phyloP scores from a whole-genome alignment of 2,113 vertebrate species.

The Myrmecophaga tridactyla region DNA sequence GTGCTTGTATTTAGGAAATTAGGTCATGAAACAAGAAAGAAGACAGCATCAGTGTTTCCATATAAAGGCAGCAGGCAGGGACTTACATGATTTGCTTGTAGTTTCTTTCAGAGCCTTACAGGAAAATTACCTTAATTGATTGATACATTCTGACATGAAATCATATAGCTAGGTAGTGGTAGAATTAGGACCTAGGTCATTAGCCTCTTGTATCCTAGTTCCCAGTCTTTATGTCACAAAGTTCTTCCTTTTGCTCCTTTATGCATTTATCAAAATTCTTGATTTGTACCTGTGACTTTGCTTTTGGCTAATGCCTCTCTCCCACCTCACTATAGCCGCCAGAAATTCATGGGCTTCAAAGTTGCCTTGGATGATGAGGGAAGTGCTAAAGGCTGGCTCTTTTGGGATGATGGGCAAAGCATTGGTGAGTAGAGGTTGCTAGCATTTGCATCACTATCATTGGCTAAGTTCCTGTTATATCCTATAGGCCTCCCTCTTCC shows the following conservation, averaged over 20 bases:
- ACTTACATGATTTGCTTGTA: neutral
- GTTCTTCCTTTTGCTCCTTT: neutral
- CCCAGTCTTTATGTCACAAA: neutral
- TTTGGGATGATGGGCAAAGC: slow-evolving; percentile 91
- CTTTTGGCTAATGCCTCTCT: neutral
- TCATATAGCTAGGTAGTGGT: neutral
- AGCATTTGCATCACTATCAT: neutral
- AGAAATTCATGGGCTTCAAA: slow-evolving; percentile 86
- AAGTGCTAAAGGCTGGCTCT: slow-evolving; percentile 85
- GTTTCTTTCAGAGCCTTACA: neutral
- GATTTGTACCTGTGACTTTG: neutral
- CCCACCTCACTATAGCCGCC: slow-evolving; percentile 80
- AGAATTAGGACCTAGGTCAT: neutral
- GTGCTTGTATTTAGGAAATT: neutral
- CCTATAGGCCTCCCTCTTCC: neutral
- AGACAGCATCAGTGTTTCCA: neutral
- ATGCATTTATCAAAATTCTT: neutral
- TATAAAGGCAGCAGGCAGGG: neutral
- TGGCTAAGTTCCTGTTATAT: neutral
- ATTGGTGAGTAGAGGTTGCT: slow-evolving; percentile 82
- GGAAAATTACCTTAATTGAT: neutral
- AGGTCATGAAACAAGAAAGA: neutral
- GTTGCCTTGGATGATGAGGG: slow-evolving; percentile 84
- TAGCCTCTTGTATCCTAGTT: neutral
- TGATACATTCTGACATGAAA: neutral